Evolutionary conservation across 2,888 invertebrate genomes (phyloP).

Genomic region (Clostera curtula): DNA sequence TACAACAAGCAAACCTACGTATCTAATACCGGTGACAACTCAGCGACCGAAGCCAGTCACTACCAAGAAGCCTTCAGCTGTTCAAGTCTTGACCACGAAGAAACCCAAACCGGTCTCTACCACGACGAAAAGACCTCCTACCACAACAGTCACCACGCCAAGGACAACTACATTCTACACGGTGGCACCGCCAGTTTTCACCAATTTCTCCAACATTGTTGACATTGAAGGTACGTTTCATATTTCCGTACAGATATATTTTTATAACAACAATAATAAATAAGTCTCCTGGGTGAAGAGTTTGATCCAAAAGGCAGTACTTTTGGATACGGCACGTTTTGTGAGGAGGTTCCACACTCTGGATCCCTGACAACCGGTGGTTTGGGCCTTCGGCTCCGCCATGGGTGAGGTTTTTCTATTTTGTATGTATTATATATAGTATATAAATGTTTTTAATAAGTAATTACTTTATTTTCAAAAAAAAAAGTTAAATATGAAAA

Average conservation of each 20-base stretch:
- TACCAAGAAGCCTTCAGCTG: constrained; percentile 44
- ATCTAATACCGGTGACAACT: constrained; percentile 56
- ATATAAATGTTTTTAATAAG: no score
- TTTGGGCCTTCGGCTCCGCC: no score
- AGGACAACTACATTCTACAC: constrained; percentile 65
- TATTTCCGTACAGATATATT: not conserved
- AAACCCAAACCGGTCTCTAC: constrained; percentile 38
- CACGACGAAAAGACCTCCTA: constrained; percentile 34
- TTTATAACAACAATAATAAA: not conserved
- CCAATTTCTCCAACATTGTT: constrained; percentile 69
- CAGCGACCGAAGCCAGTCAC: constrained; percentile 37
- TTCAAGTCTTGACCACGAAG: constrained; percentile 41
- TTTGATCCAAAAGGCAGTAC: no score
- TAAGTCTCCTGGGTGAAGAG: no score
- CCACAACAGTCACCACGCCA: constrained; percentile 37
- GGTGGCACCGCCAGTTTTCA: constrained; percentile 45
- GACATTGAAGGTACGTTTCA: constrained; percentile 63
- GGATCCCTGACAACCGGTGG: no score
- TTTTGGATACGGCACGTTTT: no score
- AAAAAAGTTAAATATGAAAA: no score
- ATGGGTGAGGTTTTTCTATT: no score
- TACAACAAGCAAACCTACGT: constrained; percentile 59
- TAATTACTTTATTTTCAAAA: not conserved
- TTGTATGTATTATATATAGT: no score
- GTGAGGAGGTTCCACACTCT: no score